phyloP scores from a whole-genome alignment of 2,113 vertebrate species.

The Sigmodon hispidus region DNA sequence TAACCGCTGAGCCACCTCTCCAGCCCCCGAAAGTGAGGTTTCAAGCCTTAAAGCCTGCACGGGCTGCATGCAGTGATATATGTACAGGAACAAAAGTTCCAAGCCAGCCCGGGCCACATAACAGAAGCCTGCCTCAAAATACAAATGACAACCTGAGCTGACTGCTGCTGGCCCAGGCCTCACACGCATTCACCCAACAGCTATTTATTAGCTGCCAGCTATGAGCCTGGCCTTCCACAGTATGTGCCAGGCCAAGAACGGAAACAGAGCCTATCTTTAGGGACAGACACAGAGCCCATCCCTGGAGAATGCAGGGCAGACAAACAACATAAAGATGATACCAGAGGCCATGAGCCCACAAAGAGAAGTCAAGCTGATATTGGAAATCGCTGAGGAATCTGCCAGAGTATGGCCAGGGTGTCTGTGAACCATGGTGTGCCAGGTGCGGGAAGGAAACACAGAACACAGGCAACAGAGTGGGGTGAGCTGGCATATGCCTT shows the following conservation, averaged over 20 bases:
- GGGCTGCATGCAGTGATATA: neutral
- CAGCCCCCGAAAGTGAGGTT: no score
- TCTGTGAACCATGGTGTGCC: no score
- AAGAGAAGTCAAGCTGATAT: neutral
- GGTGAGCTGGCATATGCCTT: neutral
- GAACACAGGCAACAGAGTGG: neutral
- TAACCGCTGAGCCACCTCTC: no score
- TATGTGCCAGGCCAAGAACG: neutral
- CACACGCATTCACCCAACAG: neutral
- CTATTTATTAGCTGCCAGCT: neutral
- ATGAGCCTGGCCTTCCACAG: neutral
- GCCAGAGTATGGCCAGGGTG: neutral
- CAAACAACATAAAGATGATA: neutral
- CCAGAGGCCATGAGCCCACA: neutral
- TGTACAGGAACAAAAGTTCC: neutral
- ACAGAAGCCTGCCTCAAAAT: neutral
- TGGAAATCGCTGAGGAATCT: neutral
- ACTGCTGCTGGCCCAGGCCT: neutral
- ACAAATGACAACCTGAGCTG: neutral
- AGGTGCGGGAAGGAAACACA: neutral
- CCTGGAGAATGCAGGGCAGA: neutral
- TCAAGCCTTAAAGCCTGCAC: no score
- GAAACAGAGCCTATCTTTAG: neutral
- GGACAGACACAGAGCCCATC: neutral
- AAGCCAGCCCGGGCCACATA: neutral